A percentile compares a stretch with the other conserved stretches of the same genome.
phyloP scores from a whole-genome alignment of 2,888 invertebrate species.

The Allolobophora icterica region DNA sequence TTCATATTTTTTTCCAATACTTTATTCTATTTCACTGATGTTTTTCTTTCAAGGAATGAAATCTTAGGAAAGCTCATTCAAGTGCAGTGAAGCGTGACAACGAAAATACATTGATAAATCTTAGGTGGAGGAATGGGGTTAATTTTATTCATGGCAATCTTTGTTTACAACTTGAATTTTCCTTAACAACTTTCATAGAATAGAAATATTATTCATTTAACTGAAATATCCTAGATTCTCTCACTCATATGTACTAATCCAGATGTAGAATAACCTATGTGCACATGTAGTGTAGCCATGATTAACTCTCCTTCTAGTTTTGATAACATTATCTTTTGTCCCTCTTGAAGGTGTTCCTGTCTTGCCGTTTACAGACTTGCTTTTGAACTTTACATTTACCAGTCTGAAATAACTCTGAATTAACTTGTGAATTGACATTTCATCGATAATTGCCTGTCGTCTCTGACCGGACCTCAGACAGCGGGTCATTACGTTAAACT shows the following conservation, averaged over 20 bases:
- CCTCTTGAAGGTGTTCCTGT: not conserved
- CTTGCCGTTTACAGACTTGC: not conserved
- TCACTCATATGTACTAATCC: not conserved
- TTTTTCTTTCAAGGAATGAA: not conserved
- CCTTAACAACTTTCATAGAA: not conserved
- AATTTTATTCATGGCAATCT: not conserved
- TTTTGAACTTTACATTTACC: no score
- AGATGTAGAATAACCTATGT: not conserved
- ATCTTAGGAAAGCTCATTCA: not conserved
- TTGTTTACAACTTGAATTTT: not conserved
- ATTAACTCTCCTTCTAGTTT: not conserved
- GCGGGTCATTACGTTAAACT: no score
- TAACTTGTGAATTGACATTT: no score
- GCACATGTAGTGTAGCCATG: not conserved
- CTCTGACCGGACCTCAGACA: no score
- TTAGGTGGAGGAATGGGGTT: not conserved
- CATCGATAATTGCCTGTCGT: no score
- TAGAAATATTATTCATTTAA: not conserved
- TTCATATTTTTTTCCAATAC: not conserved
- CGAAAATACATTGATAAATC: not conserved
- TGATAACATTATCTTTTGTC: no score
- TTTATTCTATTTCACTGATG: not conserved
- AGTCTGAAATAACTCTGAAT: no score
- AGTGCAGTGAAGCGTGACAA: no score
- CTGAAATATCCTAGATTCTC: not conserved